Conservation (phyloP, 2,113 vertebrate genomes). For the Nansenia antarctica region DNA sequence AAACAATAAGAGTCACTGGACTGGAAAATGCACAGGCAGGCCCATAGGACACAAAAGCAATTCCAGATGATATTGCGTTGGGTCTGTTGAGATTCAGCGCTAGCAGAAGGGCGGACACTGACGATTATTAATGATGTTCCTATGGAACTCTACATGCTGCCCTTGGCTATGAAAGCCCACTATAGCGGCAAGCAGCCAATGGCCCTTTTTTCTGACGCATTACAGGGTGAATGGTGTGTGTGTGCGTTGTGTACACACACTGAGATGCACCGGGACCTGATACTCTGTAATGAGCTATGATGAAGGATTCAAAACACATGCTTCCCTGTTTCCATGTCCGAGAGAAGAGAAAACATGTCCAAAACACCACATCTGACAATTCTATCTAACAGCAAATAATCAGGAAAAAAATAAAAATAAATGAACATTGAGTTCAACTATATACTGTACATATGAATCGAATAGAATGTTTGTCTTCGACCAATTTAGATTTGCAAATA, state of each 20-base stretch:
- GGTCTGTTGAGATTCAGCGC: conserved; percentile 50
- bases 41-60: conserved; percentile 51
- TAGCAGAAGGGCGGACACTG: conserved; percentile 62
- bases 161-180: conserved; percentile 42
- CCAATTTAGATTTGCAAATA: conserved; percentile 61
- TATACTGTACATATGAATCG: conserved; percentile 35
- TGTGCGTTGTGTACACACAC: neutral
- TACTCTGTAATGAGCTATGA: conserved; percentile 39
- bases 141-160: conserved; percentile 60
- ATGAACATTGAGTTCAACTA: conserved; percentile 32
- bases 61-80: conserved; percentile 59
- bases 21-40: conserved; percentile 57
- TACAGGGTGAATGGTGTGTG: conserved; percentile 1
- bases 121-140: conserved; percentile 66
- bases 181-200: conserved; percentile 25
- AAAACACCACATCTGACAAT: conserved; percentile 52
- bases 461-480: conserved; percentile 51
- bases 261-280: neutral
- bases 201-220: conserved; percentile 31
- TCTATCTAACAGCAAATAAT: conserved; percentile 53
- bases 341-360: conserved; percentile 55
- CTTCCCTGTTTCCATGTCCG: conserved; percentile 48
- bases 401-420: conserved; percentile 32
- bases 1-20: conserved; percentile 66
- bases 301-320: conserved; percentile 46